phyloP scores from a whole-genome alignment of 2,797 vertebrate species.

The Malurus splendens region DNA sequence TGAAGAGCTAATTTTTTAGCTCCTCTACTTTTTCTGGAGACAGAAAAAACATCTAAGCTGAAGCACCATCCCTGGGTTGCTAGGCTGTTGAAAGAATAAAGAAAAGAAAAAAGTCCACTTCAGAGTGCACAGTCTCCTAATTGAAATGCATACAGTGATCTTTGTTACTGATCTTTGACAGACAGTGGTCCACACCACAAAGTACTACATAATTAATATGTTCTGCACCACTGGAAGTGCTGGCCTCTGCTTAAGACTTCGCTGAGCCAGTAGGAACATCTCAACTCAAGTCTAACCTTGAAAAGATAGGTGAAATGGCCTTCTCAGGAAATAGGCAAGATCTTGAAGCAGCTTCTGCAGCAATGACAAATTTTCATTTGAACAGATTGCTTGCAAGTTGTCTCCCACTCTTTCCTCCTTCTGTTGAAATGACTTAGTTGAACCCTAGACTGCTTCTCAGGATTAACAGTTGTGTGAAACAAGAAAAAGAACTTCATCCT shows the following conservation, averaged over 20 bases:
- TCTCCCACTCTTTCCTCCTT: slow-evolving; percentile 36
- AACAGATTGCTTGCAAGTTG: slow-evolving; percentile 39
- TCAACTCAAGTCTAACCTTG: neutral
- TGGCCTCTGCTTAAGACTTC: slow-evolving; percentile 7
- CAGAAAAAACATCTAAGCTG: neutral
- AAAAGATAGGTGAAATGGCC: neutral
- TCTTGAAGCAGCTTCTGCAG: neutral
- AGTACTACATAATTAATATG: slow-evolving; percentile 21
- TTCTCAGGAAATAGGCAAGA: neutral
- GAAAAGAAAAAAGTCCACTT: neutral
- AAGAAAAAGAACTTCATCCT: slow-evolving; percentile 12
- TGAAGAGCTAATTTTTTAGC: slow-evolving; percentile 2
- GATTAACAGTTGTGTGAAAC: neutral
- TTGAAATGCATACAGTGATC: slow-evolving; percentile 11
- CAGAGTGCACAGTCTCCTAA: neutral
- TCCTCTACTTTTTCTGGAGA: neutral
- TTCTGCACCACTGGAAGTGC: neutral
- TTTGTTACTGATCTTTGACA: slow-evolving; percentile 12
- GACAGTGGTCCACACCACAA: neutral
- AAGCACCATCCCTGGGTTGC: neutral
- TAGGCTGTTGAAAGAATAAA: neutral
- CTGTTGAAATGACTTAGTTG: slow-evolving; percentile 29
- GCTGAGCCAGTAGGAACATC: neutral
- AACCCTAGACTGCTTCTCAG: slow-evolving; percentile 17
- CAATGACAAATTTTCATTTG: neutral